A percentile compares a stretch with the other conserved stretches of the same genome.
These are phyloP conservation scores for Metallyticus violacea DNA, from an alignment of 2,888 invertebrate genomes.

Conservation along the genomic window DNA sequence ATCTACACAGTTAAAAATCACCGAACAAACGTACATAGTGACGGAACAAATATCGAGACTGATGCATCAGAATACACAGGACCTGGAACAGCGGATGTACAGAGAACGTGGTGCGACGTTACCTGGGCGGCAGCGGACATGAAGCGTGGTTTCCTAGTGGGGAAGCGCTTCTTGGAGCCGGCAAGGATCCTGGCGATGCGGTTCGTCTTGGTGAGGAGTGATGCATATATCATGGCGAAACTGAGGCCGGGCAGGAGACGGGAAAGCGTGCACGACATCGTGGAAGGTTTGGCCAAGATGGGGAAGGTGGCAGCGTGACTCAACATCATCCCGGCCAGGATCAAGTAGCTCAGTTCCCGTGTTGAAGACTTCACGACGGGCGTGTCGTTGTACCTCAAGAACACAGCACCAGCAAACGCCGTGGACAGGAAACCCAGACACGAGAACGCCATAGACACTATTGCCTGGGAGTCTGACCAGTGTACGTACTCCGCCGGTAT, in stretches of 20 bases:
- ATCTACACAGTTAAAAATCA: too few relatives aligned
- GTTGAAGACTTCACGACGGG: conserved; percentile 71
- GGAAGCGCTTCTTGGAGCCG: conserved; percentile 67
- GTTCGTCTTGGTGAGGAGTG: conserved; percentile 73
- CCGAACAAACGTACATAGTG: too few relatives aligned
- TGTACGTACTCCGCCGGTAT: conserved; percentile 61
- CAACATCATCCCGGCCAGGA: conserved; percentile 57
- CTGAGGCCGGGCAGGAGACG: conserved; percentile 61
- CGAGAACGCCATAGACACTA: conserved; percentile 59
- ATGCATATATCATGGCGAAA: conserved; percentile 71
- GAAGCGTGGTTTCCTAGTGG: conserved; percentile 64
- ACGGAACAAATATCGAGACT: too few relatives aligned
- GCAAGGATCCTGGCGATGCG: conserved; percentile 72
- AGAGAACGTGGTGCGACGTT: too few relatives aligned
- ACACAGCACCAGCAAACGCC: conserved; percentile 57
- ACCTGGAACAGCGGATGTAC: too few relatives aligned
- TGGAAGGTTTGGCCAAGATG: conserved; percentile 61
- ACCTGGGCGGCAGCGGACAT: conserved; percentile 61
- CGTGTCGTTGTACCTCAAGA: conserved; percentile 66
- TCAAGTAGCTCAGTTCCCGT: conserved; percentile 65
- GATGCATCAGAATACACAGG: too few relatives aligned
- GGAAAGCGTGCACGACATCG: conserved; percentile 55
- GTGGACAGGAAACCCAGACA: conserved; percentile 62
- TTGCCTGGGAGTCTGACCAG: conserved; percentile 61
- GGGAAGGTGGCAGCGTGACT: conserved; percentile 62